Evolutionary conservation across 2,797 vertebrate genomes (phyloP).

Genomic region (Numenius phaeopus): DNA sequence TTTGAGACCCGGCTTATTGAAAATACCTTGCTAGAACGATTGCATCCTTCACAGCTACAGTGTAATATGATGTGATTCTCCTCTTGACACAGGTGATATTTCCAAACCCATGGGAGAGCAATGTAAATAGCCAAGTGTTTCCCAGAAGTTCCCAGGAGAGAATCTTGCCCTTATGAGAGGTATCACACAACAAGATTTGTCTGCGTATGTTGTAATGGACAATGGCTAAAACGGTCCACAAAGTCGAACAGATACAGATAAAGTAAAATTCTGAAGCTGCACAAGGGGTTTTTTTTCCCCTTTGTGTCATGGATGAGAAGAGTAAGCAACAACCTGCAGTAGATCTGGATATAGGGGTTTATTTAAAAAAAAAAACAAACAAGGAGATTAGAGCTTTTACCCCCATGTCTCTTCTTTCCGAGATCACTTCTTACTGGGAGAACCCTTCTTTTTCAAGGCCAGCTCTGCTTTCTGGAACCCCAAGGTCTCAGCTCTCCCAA

Average conservation of each 20-base stretch:
- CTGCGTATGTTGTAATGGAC: not conserved
- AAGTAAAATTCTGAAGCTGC: too few relatives aligned
- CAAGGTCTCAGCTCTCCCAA: not conserved
- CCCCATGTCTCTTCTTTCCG: not conserved
- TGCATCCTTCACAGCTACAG: not conserved
- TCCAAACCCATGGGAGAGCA: not conserved
- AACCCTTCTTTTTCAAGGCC: not conserved
- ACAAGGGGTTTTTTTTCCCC: too few relatives aligned
- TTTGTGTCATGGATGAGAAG: too few relatives aligned
- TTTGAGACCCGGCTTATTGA: not conserved
- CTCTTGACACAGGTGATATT: not conserved
- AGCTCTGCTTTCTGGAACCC: not conserved
- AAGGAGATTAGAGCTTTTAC: too few relatives aligned
- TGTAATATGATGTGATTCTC: not conserved
- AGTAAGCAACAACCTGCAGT: too few relatives aligned
- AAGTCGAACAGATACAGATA: not conserved
- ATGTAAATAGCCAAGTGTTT: not conserved
- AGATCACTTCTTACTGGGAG: not conserved
- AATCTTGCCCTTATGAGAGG: not conserved
- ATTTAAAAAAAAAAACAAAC: too few relatives aligned
- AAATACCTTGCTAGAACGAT: not conserved
- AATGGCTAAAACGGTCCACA: not conserved
- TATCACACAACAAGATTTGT: not conserved
- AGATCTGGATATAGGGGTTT: too few relatives aligned
- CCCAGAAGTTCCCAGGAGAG: not conserved